Conservation (phyloP, 37 sponge, comb jelly and placozoan species). For the Haliclona indistincta region DNA sequence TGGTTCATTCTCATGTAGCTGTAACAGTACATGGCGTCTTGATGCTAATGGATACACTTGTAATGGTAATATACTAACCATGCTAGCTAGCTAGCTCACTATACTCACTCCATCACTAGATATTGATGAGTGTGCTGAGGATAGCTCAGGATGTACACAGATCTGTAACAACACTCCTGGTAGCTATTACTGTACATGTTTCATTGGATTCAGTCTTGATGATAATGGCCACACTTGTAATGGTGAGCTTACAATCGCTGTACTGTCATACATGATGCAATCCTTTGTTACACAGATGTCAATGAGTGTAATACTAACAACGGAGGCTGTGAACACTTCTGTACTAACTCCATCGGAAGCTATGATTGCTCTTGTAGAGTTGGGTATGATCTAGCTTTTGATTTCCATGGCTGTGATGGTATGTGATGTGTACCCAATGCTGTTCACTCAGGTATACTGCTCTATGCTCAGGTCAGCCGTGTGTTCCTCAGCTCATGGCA, state of each 20-base stretch:
- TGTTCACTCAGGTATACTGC: background rate
- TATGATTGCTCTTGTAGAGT: conserved; percentile 26
- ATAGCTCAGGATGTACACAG: conserved; percentile 32
- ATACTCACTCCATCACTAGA: background rate
- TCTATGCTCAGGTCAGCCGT: background rate
- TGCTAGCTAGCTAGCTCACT: conserved; percentile 3
- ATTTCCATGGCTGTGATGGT: background rate
- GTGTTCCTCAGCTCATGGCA: background rate
- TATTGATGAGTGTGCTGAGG: no score
- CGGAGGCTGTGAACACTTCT: conserved; percentile 12
- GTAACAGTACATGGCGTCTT: conserved; percentile 20
- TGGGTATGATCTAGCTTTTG: conserved; percentile 44
- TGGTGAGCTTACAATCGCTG: background rate
- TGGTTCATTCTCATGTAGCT: conserved; percentile 31
- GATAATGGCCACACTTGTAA: background rate
- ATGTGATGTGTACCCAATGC: background rate
- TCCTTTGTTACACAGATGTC: conserved; percentile 14
- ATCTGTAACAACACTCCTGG: conserved; percentile 60
- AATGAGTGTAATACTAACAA: conserved; percentile 1
- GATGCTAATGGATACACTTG: conserved; percentile 14
- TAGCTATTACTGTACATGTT: conserved; percentile 50
- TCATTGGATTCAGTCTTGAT: conserved; percentile 26
- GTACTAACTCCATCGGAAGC: conserved; percentile 43
- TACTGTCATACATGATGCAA: background rate
- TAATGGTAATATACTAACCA: conserved; percentile 18